These are phyloP conservation scores for Montipora sp. DNA, from an alignment of 64 coral and sea anemone species.

Conservation along the genomic window DNA sequence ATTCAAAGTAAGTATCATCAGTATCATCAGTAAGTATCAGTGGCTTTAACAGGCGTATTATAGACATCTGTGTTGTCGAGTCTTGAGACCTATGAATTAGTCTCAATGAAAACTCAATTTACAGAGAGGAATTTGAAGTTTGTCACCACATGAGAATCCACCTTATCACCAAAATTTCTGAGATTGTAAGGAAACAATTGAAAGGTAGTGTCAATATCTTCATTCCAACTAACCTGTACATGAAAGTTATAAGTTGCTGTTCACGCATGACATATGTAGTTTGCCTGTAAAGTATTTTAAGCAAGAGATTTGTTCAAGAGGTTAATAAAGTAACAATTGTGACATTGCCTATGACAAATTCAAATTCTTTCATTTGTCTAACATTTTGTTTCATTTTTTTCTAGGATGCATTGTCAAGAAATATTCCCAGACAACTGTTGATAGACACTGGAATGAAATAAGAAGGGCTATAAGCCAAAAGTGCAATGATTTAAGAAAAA, in stretches of 20 bases:
- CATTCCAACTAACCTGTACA: constrained; percentile 2
- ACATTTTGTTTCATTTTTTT: neutral
- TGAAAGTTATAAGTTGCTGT: neutral
- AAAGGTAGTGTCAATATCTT: neutral
- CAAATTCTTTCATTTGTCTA: too few species aligned
- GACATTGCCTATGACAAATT: too few species aligned
- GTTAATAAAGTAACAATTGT: too few species aligned
- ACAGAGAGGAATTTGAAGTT: neutral
- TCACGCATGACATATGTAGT: too few species aligned
- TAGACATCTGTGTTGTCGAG: neutral
- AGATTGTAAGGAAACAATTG: constrained; percentile 3
- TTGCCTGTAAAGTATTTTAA: too few species aligned
- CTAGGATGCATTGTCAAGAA: neutral
- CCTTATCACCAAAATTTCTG: neutral
- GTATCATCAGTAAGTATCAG: neutral
- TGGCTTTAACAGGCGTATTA: neutral
- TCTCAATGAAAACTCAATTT: neutral
- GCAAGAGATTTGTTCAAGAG: too few species aligned
- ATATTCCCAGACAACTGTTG: neutral
- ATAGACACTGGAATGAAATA: neutral
- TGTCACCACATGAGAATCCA: neutral
- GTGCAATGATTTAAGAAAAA: constrained; percentile 1
- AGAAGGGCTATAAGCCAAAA: neutral
- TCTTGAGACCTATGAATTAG: neutral
- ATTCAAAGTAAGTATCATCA: neutral